Conservation (phyloP, 2,888 invertebrate species). For the Coelogynopora nodosa region DNA sequence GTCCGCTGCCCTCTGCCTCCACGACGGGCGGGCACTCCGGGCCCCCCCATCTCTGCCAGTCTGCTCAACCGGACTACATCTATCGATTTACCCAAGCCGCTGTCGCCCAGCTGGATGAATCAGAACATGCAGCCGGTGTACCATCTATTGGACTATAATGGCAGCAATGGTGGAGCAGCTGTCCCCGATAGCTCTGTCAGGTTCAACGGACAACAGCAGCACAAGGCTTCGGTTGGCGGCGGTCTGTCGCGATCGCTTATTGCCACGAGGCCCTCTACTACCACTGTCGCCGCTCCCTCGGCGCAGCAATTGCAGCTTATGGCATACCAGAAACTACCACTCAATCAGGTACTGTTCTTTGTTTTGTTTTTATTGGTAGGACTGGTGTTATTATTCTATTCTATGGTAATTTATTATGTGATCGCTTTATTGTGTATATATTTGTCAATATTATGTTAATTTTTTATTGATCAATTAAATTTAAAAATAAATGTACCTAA, state of each 20-base stretch:
- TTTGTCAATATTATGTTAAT: too few species aligned
- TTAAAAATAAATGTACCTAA: too few species aligned
- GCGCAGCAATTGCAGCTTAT: not conserved
- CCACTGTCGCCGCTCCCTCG: too few species aligned
- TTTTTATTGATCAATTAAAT: too few species aligned
- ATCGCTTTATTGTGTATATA: too few species aligned
- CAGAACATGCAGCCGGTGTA: constrained; percentile 21
- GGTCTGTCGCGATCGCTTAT: not conserved
- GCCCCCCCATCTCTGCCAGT: not conserved
- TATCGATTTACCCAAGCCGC: not conserved
- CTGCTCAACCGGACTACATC: not conserved
- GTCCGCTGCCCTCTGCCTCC: not conserved
- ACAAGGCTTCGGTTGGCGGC: not conserved
- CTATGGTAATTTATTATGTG: too few species aligned
- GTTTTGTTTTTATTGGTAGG: too few species aligned
- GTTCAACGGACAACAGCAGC: not conserved
- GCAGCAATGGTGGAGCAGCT: not conserved
- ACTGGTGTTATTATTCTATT: too few species aligned
- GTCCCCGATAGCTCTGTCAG: not conserved
- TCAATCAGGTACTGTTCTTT: not conserved
- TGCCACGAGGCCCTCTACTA: not conserved
- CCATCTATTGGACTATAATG: not conserved
- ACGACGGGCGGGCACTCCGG: not conserved
- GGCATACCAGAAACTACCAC: not conserved
- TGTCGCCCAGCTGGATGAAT: constrained; percentile 24